Evolutionary conservation across 2,888 invertebrate genomes (phyloP).

Genomic region (Cantharis flavilabris): DNA sequence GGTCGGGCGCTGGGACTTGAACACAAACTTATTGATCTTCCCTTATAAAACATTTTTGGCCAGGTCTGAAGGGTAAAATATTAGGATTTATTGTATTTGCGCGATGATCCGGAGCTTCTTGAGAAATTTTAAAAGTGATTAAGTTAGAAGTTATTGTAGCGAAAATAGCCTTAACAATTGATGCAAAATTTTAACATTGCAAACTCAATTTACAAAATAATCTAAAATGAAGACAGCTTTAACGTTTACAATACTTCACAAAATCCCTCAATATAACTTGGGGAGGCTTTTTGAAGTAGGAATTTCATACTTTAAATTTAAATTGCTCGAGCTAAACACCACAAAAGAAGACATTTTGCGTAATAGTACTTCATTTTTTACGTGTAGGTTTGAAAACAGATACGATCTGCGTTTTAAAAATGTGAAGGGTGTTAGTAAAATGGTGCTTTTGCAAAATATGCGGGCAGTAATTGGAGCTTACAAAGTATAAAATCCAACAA

Average conservation of each 20-base stretch:
- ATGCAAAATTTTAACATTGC: slow-evolving; percentile 8
- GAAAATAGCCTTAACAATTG: neutral
- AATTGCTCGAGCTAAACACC: slow-evolving; percentile 24
- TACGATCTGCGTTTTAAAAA: slow-evolving; percentile 14
- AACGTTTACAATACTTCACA: slow-evolving; percentile 19
- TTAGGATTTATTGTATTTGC: neutral
- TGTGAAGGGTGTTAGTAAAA: slow-evolving; percentile 9
- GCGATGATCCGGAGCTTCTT: neutral
- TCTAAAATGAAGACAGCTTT: slow-evolving; percentile 6
- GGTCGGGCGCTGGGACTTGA: neutral
- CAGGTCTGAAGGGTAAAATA: neutral
- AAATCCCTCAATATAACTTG: slow-evolving; percentile 20
- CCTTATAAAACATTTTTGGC: neutral
- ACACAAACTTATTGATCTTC: neutral
- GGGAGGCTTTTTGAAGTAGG: slow-evolving; percentile 13
- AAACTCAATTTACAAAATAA: slow-evolving; percentile 13
- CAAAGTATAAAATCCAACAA: slow-evolving; percentile 7
- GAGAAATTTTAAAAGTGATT: neutral
- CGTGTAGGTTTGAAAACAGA: slow-evolving; percentile 19
- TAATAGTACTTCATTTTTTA: slow-evolving; percentile 27
- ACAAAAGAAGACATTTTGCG: slow-evolving; percentile 25
- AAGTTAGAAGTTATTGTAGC: neutral
- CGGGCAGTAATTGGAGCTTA: slow-evolving; percentile 20
- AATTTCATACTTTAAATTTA: slow-evolving; percentile 27
- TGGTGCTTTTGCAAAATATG: slow-evolving; percentile 15